Conservation (phyloP, 1,140 invertebrate species). For the Drosophila tristis region DNA sequence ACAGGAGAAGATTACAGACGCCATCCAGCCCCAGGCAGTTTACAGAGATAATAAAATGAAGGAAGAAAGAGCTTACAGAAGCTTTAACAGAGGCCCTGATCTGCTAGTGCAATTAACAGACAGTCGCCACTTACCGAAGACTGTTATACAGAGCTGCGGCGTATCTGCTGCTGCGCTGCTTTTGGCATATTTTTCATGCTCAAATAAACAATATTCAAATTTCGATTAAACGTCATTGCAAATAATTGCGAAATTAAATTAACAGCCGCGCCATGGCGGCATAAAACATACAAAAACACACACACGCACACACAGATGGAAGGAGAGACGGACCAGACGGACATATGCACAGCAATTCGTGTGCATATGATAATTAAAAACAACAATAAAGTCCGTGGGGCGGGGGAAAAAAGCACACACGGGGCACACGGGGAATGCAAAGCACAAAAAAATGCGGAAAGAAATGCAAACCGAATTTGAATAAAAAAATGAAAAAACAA, state of each 20-base stretch:
- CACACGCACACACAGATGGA: background rate
- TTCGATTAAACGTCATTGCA: conserved; percentile 67
- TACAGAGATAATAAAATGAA: too few relatives aligned
- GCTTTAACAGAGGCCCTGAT: conserved; percentile 3
- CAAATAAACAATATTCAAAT: conserved; percentile 68
- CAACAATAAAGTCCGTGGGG: conserved; percentile 40
- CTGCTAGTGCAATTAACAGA: too few relatives aligned
- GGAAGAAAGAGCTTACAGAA: too few relatives aligned
- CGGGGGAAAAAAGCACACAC: conserved; percentile 16
- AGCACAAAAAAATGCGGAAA: conserved; percentile 28
- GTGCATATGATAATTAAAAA: conserved; percentile 77
- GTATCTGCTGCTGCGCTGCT: conserved; percentile 2
- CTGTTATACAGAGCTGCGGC: too few relatives aligned
- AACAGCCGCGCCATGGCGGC: conserved; percentile 39
- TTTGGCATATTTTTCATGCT: conserved; percentile 54
- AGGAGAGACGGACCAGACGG: too few relatives aligned
- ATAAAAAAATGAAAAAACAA: conserved; percentile 38
- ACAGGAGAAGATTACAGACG: too few relatives aligned
- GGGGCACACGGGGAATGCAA: too few relatives aligned
- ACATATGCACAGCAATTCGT: conserved; percentile 39
- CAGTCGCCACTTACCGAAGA: too few relatives aligned
- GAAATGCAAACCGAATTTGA: conserved; percentile 31
- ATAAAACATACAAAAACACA: conserved; percentile 12
- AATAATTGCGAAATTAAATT: conserved; percentile 75
- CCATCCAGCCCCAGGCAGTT: too few relatives aligned